Evolutionary conservation across 2,888 invertebrate genomes (phyloP).

Genomic region (Drosophila mimetica): DNA sequence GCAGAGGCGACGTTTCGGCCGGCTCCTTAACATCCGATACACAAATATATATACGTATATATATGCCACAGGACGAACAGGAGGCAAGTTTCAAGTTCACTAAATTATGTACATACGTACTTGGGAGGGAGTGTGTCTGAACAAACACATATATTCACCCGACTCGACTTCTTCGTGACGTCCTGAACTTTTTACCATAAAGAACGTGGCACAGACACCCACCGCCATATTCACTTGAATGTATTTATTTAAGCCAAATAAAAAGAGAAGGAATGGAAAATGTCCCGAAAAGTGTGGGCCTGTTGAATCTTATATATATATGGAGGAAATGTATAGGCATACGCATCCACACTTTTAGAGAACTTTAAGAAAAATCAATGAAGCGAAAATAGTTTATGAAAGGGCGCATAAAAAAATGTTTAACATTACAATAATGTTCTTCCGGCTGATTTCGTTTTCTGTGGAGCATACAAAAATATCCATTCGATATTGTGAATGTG

Average conservation of each 20-base stretch:
- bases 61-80: constrained; percentile 24
- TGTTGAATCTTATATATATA: constrained; percentile 28
- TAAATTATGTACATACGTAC: constrained; percentile 71
- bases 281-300: constrained; percentile 27
- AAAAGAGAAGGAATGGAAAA: constrained; percentile 31
- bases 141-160: constrained; percentile 64
- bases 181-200: constrained; percentile 74
- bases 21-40: constrained; percentile 66
- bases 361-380: constrained; percentile 26
- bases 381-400: constrained; percentile 33
- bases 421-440: constrained; percentile 28
- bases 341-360: constrained; percentile 3
- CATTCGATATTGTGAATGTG: constrained; percentile 1
- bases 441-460: constrained; percentile 22
- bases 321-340: not conserved
- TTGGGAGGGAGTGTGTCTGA: constrained; percentile 37
- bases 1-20: constrained; percentile 38
- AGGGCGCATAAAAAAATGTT: constrained; percentile 25
- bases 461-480: constrained; percentile 2
- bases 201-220: constrained; percentile 53
- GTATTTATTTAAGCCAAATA: constrained; percentile 79
- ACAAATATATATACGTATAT: constrained; percentile 38
- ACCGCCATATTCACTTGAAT: constrained; percentile 44
- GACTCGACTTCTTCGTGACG: constrained; percentile 53
- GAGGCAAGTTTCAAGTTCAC: constrained; percentile 74